Percentiles rank a stretch among this genome's conserved stretches.
Conservation (phyloP, 2,113 vertebrate genomes). For the Mesocricetus auratus region DNA sequence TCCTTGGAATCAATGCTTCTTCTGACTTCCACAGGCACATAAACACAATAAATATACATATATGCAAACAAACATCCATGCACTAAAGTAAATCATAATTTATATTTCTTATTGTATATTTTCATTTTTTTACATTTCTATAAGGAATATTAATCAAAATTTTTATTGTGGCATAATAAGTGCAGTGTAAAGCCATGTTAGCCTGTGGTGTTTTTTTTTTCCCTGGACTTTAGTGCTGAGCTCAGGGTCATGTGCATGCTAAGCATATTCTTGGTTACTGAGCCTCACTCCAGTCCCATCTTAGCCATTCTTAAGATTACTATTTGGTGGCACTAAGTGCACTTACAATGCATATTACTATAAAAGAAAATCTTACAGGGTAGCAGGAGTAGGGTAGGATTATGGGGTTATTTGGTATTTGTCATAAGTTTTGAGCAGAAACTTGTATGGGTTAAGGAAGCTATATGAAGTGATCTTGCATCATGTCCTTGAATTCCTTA, state of each 20-base stretch:
- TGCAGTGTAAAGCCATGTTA: not conserved
- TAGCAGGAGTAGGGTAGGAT: not conserved
- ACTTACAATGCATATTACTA: not conserved
- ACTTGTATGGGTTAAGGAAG: not conserved
- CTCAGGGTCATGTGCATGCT: not conserved
- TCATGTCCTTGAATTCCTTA: not conserved
- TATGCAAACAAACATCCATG: not conserved
- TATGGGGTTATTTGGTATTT: not conserved
- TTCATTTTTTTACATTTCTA: not conserved
- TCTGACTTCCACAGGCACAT: not conserved
- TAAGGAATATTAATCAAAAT: not conserved
- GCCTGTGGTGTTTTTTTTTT: not conserved
- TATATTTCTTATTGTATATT: not conserved
- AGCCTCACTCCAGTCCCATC: not conserved
- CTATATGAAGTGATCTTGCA: not conserved
- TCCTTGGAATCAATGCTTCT: not conserved
- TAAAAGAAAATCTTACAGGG: slow-evolving; percentile 3
- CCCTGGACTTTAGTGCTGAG: not conserved
- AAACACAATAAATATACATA: not conserved
- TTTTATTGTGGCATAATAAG: not conserved
- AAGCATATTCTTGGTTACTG: not conserved
- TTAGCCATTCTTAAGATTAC: not conserved
- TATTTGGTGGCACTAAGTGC: not conserved
- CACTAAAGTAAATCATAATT: not conserved
- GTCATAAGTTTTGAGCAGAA: slow-evolving; percentile 21